phyloP scores from a whole-genome alignment of 2,113 vertebrate genomes.

The Pollachius pollachius region DNA sequence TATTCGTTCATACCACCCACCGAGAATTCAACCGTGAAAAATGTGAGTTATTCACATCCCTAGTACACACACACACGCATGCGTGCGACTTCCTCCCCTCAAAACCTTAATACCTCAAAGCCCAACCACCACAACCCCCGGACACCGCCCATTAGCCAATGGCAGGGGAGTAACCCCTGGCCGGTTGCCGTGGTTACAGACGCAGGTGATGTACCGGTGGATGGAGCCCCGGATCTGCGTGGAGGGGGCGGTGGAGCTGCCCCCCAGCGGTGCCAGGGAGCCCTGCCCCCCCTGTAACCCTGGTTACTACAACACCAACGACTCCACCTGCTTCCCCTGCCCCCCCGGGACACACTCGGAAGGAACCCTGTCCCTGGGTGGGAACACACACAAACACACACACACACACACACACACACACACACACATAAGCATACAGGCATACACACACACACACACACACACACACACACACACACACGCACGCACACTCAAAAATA shows the following conservation, averaged over 20 bases:
- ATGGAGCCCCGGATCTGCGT: constrained; percentile 93
- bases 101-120: not conserved
- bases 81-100: not conserved
- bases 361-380: constrained; percentile 80
- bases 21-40: no score
- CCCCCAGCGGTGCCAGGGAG: constrained; percentile 84
- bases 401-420: not conserved
- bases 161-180: not conserved
- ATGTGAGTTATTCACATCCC: no score
- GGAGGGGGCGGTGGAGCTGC: constrained; percentile 84
- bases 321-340: constrained; percentile 87
- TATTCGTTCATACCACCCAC: no score
- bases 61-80: not conserved
- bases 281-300: constrained; percentile 96
- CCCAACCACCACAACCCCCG: no score
- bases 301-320: constrained; percentile 91
- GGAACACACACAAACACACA: not conserved
- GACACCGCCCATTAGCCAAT: not conserved
- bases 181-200: constrained; percentile 67
- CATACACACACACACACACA: not conserved
- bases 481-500: not conserved
- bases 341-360: constrained; percentile 86
- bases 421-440: not conserved
- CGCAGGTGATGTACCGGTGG: constrained; percentile 91
- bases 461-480: not conserved